Base-by-base conservation (phyloP, 2,888 invertebrate genomes). In the Podotricha telesiphe region DNA sequence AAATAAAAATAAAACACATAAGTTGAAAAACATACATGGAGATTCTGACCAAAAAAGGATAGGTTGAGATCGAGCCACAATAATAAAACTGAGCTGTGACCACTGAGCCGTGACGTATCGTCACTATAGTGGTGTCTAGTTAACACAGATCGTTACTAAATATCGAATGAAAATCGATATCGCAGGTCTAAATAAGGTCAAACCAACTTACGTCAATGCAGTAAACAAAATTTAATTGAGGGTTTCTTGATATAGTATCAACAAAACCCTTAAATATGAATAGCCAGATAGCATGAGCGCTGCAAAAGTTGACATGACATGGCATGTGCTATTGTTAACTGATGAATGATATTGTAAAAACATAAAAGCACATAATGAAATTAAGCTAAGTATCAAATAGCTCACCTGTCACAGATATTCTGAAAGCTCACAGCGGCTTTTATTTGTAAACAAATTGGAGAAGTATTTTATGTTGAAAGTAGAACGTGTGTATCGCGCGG, bases 321-420 rank as follows among this genome's bases (percentile, higher is more conserved):
- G n/a, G n/a, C 79, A 79, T 79, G 81, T 79, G 77, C 76, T 82
- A 83, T 74, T 85, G 84, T 86, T 85, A 83, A 84, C 80, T 80
- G n/a, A n/a, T n/a, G n/a, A 69, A 42, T 48, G 17, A 59, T 42
- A 65, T 17, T 62, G 42, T 62, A 11, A 62, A 37, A 61, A 51
- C 42, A n/a, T 56, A 42, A 19, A 47, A 48, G 55, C 48, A 62
- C 59, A 67, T 66, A 77, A 78, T 78, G 73, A 76, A 82, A 82
- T 79, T 86, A 83, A 83, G 86, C 87, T 85, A 75, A 81, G 78
- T 28, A 28, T 28, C 2, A 28, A 6, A 82, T 80, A 78, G 83
- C 91, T 89, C 80, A 91, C 91, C 87, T 84, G 82, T 84, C 84
- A 84, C 82, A 82, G 77, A 81, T 86, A 86, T 89, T 87, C 86